Base-by-base conservation (phyloP, 2,113 vertebrate species). In the Macroglossus sobrinus region DNA sequence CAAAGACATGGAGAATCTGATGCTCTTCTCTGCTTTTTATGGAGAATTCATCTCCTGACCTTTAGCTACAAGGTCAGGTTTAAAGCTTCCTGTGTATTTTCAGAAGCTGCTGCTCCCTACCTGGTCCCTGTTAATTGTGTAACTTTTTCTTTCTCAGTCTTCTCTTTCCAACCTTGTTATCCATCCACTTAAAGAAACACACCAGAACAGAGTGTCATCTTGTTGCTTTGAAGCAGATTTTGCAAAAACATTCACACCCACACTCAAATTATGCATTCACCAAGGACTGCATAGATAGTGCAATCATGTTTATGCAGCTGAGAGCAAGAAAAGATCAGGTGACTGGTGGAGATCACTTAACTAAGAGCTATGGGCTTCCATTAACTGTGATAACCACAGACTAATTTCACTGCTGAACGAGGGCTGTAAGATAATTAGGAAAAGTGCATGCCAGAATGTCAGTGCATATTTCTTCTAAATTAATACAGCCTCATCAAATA, bases 401-500 rank as follows among this genome's bases (percentile, higher is more conserved):
- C 78, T 95, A 98, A 97, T 97, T 96, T 97, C 85, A 80, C 74
- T 93, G 85, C 95, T 69, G 95, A 94, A 87, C 10, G 53, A 91
- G 68, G 72, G 74, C 84, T 93, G 97, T 64, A 84, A 95, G 84
- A 94, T 97, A 97, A 98, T 97, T 96, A 97, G 81, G 86, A 84
- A 95, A 94, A 97, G 85, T 87, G 79, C 3, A 0, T 53, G 89
- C 88, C 94, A 96, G 95, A 96, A 96, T 89, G 91, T 57, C 89
- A 87, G 89, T 76, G 93, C 94, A 81, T 95, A 97, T 96, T 97
- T 94, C 90, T 97, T 21, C 93, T 89, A 94, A 97, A 97, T 97
- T 96, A 97, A 97, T 97, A 91, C 61, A 94, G 94, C 40, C 89
- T 95, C 59, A 12, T 95, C 96, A 97, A 95, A 96, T 80, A 93